phyloP scores from a whole-genome alignment of 2,113 vertebrate species.

The Elgaria multicarinata region DNA sequence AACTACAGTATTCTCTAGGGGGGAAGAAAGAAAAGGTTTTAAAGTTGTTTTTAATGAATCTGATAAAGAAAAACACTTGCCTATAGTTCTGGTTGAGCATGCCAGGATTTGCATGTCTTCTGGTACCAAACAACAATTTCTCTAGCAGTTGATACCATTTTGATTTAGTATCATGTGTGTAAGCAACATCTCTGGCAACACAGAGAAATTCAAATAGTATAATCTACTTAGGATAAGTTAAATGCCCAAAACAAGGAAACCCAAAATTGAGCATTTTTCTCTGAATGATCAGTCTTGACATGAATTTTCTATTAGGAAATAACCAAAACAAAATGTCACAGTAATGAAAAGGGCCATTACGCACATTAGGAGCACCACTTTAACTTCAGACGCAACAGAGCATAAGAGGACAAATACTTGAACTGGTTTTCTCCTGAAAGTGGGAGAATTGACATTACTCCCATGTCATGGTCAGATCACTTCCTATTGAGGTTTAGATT shows the following conservation, averaged over 20 bases:
- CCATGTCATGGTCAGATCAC: too few species aligned
- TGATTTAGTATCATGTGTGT: neutral
- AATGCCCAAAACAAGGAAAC: neutral
- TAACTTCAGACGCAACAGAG: neutral
- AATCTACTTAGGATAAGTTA: neutral
- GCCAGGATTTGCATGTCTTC: neutral
- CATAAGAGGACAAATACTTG: too few species aligned
- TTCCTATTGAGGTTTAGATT: too few species aligned
- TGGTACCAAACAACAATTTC: too few species aligned
- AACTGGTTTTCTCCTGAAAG: too few species aligned
- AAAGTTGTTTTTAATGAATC: neutral
- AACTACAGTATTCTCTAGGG: slow-evolving; percentile 94
- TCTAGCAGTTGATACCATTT: neutral
- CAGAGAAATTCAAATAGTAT: neutral
- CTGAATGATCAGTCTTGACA: neutral
- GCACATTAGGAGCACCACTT: neutral
- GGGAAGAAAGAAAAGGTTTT: slow-evolving; percentile 62
- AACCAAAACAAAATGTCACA: neutral
- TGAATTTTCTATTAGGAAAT: neutral
- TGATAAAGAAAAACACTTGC: neutral
- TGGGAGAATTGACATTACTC: too few species aligned
- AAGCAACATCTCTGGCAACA: neutral
- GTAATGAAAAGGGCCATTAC: neutral
- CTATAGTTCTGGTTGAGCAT: neutral
- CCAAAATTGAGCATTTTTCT: neutral